These are phyloP conservation scores for Rhinatrema bivittatum DNA, from an alignment of 2,797 vertebrate species.

Conservation along the genomic window DNA sequence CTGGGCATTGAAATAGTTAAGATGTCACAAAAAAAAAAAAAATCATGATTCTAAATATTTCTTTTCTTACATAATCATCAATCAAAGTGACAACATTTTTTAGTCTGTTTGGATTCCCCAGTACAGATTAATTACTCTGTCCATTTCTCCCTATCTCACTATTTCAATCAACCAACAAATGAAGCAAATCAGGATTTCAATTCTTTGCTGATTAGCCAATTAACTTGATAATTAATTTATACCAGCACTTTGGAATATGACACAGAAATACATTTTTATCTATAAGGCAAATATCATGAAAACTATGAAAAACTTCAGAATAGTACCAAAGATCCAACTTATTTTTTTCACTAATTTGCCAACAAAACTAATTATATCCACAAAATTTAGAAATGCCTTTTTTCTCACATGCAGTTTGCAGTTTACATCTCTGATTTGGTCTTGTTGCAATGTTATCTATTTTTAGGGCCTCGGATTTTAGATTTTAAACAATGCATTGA, in stretches of 20 bases:
- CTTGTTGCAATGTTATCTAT: too few relatives aligned
- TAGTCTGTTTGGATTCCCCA: slow-evolving; percentile 70
- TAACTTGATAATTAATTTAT: slow-evolving; percentile 37
- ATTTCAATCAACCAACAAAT: slow-evolving; percentile 85
- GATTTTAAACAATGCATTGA: too few relatives aligned
- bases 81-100: slow-evolving; percentile 74
- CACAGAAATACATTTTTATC: slow-evolving; percentile 26
- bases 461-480: too few relatives aligned
- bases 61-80: slow-evolving; percentile 75
- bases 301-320: too few relatives aligned
- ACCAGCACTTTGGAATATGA: slow-evolving; percentile 27
- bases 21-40: slow-evolving; percentile 15
- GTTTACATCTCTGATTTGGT: too few relatives aligned
- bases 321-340: too few relatives aligned
- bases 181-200: slow-evolving; percentile 86
- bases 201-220: slow-evolving; percentile 83
- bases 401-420: too few relatives aligned
- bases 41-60: slow-evolving; percentile 7
- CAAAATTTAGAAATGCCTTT: too few relatives aligned
- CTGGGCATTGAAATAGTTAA: too few relatives aligned
- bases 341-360: too few relatives aligned
- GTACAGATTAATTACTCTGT: slow-evolving; percentile 87
- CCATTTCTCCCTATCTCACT: slow-evolving; percentile 70
- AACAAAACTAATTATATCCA: too few relatives aligned
- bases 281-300: slow-evolving; percentile 3